Base-by-base conservation (phyloP, 2,888 invertebrate genomes). In the Lacanobia oleracea region DNA sequence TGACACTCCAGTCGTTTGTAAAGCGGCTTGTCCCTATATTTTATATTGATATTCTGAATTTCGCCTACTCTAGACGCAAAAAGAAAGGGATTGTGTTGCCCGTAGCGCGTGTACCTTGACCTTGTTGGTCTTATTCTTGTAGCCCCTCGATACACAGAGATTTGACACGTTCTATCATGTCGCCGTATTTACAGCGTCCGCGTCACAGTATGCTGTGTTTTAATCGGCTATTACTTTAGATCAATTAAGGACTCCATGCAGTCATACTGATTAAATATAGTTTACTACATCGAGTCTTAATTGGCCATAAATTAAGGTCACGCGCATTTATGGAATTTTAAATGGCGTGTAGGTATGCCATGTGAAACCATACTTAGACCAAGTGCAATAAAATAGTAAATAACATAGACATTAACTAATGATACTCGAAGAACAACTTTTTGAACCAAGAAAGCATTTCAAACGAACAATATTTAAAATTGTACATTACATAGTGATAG, bases 271-370 rank as follows among this genome's bases (percentile, higher is more conserved):
- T 14, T 16, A 9, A 43, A 16, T 43, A 43, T 14, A 43, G 43
- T 4, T 43, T 14, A 43, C 43, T 50, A 14, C 21, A 72, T 74
- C 23, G 10, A 57, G 27, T 37, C 57, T 18, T 65, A 51, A 51
- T 59, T 59, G 43, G 45, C 51, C 56, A 51, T 75, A 57, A 51
- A 45, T 51, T 51, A 59, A 65, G 21, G 14, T 18, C 14, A 40
- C 40, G 23, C 18, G 9, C 10, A 37, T 37, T 45, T 7, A 16
- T 0, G n/a, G 73, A 53, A 53, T 61, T 16, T 53, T 23, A 23
- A 54, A 61, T 54, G 18, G 21, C 40, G 48, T 27, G 8, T 40
- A 14, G 12, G 18, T 40, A 27, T n/a, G 14, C 10, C 60, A 21
- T 40, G 40, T n/a, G 21, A 40, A 57, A 57, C 9, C 9, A n/a